Percentiles rank a stretch among this genome's conserved stretches.
These are phyloP conservation scores for Hylyphantes graminicola DNA, from an alignment of 1,140 invertebrate species.

Conservation along the genomic window DNA sequence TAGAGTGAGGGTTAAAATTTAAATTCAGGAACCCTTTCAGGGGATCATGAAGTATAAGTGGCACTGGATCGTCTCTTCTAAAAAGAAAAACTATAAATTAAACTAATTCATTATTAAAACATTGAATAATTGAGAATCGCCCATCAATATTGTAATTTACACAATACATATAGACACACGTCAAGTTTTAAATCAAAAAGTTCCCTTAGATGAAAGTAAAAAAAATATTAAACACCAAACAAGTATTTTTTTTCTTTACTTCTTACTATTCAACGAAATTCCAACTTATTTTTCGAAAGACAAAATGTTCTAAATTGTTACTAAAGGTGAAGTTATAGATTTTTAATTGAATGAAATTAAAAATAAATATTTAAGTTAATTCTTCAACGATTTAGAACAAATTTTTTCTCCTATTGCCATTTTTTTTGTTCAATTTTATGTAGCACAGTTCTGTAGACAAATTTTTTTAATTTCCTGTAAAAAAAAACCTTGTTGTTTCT, in stretches of 20 bases:
- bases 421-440: too few relatives aligned
- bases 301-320: not conserved
- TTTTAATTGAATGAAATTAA: not conserved
- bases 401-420: too few relatives aligned
- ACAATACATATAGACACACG: not conserved
- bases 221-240: not conserved
- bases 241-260: too few relatives aligned
- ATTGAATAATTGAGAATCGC: too few relatives aligned
- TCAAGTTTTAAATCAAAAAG: not conserved
- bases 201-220: not conserved
- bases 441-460: too few relatives aligned
- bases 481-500: too few relatives aligned
- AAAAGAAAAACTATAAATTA: not conserved
- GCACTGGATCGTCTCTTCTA: constrained; percentile 1
- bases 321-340: not conserved
- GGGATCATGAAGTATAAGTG: constrained; percentile 63
- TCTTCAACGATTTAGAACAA: too few relatives aligned
- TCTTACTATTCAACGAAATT: too few relatives aligned
- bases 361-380: constrained; percentile 33
- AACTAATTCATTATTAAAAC: too few relatives aligned
- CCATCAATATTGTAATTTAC: not conserved
- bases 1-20: constrained; percentile 63
- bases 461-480: too few relatives aligned
- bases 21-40: constrained; percentile 64
- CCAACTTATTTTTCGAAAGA: too few relatives aligned